Percentiles rank a stretch among this genome's conserved stretches.
Conservation (phyloP, 2,888 invertebrate species). For the Monoplex corrugatus region DNA sequence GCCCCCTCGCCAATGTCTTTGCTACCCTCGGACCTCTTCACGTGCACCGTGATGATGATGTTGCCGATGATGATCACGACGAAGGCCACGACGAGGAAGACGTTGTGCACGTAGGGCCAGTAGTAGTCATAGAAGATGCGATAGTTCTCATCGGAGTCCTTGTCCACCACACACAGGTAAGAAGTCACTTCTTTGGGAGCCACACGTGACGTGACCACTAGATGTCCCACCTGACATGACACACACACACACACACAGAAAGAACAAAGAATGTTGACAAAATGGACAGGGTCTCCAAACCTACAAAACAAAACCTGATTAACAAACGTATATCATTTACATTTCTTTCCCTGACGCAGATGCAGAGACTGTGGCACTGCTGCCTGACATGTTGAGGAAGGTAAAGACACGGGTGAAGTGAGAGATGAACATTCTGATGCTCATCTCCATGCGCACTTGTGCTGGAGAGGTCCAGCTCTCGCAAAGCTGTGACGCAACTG, state of each 20-base stretch:
- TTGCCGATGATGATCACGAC: conserved; percentile 65
- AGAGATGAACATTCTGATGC: too few species aligned
- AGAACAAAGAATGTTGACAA: too few species aligned
- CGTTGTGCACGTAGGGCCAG: conserved; percentile 68
- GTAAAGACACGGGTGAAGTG: too few species aligned
- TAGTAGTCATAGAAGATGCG: conserved; percentile 55
- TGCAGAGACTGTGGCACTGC: too few species aligned
- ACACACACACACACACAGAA: background rate
- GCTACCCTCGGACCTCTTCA: conserved; percentile 58
- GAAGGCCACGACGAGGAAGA: conserved; percentile 65
- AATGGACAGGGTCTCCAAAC: too few species aligned
- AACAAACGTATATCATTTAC: too few species aligned
- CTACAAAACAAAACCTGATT: too few species aligned
- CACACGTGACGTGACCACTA: conserved; percentile 58
- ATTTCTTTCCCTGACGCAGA: too few species aligned
- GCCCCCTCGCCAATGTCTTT: conserved; percentile 8
- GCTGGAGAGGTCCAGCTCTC: too few species aligned
- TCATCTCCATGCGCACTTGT: too few species aligned
- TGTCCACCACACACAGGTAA: conserved; percentile 65
- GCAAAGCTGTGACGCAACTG: too few species aligned
- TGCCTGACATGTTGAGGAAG: too few species aligned
- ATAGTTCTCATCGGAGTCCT: conserved; percentile 36
- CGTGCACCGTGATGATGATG: conserved; percentile 65
- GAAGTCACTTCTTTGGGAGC: conserved; percentile 54
- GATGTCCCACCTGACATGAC: conserved; percentile 62